phyloP scores from a whole-genome alignment of 2,888 invertebrate species.

The Chalcis sispes region DNA sequence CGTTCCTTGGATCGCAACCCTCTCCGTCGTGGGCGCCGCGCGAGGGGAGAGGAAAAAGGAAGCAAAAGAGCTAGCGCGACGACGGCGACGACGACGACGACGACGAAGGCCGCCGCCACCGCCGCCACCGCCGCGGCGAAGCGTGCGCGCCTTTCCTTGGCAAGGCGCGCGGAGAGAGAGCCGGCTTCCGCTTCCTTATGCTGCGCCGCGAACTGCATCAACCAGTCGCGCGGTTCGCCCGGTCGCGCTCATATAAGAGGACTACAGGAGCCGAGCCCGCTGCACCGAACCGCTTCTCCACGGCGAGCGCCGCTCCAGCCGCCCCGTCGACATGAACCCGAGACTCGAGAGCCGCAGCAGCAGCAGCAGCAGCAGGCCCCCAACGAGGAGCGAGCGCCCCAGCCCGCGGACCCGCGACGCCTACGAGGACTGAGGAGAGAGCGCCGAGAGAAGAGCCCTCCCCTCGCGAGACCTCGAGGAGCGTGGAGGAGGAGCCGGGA shows the following conservation, averaged over 20 bases:
- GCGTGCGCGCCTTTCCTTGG: slow-evolving; percentile 75
- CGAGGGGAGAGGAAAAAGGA: slow-evolving; percentile 63
- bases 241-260: slow-evolving; percentile 73
- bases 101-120: slow-evolving; percentile 72
- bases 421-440: too few relatives aligned
- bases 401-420: background rate
- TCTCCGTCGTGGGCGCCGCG: slow-evolving; percentile 36
- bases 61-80: slow-evolving; percentile 65
- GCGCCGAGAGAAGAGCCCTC: too few relatives aligned
- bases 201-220: slow-evolving; percentile 75
- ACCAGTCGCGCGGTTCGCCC: slow-evolving; percentile 75
- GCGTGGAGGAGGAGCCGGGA: background rate
- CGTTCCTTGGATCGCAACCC: slow-evolving; percentile 31
- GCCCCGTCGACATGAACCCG: background rate
- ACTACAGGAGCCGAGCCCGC: slow-evolving; percentile 53
- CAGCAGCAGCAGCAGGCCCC: background rate
- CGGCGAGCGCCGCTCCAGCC: too few relatives aligned
- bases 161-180: slow-evolving; percentile 67
- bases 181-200: slow-evolving; percentile 76
- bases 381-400: background rate
- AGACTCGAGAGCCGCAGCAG: background rate
- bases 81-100: slow-evolving; percentile 66
- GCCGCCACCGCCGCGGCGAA: slow-evolving; percentile 73
- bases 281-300: background rate
- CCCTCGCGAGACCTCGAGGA: background rate